phyloP scores from a whole-genome alignment of 2,113 vertebrate species.

The Dicentrarchus labrax region DNA sequence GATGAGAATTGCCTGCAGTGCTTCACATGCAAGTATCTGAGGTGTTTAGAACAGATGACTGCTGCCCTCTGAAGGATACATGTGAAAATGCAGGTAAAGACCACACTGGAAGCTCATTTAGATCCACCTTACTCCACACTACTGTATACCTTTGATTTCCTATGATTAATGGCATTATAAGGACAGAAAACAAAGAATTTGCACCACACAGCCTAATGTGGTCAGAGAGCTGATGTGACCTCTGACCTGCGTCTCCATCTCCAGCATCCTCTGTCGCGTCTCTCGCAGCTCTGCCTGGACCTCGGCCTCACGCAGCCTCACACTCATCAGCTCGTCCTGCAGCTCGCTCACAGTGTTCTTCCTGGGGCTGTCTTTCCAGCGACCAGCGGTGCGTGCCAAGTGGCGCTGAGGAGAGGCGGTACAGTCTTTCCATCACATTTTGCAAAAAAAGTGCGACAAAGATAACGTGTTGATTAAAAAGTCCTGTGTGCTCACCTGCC shows the following conservation, averaged over 20 bases:
- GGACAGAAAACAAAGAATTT: not conserved
- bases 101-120: not conserved
- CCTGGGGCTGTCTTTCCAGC: constrained; percentile 94
- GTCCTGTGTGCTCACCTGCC: constrained; percentile 88
- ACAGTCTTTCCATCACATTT: not conserved
- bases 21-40: not conserved
- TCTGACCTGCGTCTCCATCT: constrained; percentile 95
- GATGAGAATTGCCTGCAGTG: not conserved
- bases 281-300: constrained; percentile 94
- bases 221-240: not conserved
- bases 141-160: not conserved
- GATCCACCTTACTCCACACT: not conserved
- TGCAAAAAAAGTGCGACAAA: not conserved
- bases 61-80: constrained; percentile 69
- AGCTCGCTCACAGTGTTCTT: constrained; percentile 93
- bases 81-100: constrained; percentile 30
- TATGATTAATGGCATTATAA: constrained; percentile 1
- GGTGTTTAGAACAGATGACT: constrained; percentile 12
- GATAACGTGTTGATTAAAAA: not conserved
- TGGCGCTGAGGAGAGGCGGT: constrained; percentile 85
- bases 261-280: constrained; percentile 94
- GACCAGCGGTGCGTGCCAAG: constrained; percentile 91
- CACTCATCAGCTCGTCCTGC: constrained; percentile 97
- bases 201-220: not conserved
- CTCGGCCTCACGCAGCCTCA: constrained; percentile 94